Percentiles rank a stretch among this genome's conserved stretches.
Evolutionary conservation across 2,113 vertebrate genomes (phyloP).

Genomic region (Nestor notabilis): DNA sequence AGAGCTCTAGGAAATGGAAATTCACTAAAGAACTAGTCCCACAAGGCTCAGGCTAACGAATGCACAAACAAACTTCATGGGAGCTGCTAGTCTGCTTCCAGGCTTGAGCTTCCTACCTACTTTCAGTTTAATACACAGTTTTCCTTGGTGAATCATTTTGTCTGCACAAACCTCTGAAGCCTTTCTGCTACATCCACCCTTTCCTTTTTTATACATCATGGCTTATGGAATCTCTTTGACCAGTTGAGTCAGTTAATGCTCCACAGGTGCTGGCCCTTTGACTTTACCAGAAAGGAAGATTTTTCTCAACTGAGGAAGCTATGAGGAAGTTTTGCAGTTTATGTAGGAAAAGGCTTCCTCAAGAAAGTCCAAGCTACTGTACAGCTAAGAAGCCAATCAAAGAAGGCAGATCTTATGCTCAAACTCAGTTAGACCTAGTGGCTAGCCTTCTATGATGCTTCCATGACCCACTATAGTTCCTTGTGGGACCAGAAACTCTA

Average conservation of each 20-base stretch:
- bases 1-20: slow-evolving; percentile 8
- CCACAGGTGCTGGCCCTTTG: neutral
- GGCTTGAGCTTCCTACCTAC: neutral
- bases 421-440: neutral
- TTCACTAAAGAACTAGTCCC: neutral
- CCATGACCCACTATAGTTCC: neutral
- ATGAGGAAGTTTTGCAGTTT: neutral
- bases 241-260: neutral
- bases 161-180: neutral
- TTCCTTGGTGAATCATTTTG: neutral
- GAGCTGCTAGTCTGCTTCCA: neutral
- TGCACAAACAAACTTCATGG: neutral
- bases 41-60: neutral
- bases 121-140: neutral
- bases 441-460: neutral
- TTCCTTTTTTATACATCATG: neutral
- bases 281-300: neutral
- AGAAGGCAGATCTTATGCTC: neutral
- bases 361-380: neutral
- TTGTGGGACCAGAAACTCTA: neutral
- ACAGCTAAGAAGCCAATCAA: neutral
- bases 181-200: neutral
- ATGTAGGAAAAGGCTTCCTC: neutral
- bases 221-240: neutral
- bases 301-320: neutral